A percentile compares a stretch with the other conserved stretches of the same genome.
phyloP scores from a whole-genome alignment of 30 jellyfish, hydroid and myxozoan genomes.

The Clytia hemisphaerica region DNA sequence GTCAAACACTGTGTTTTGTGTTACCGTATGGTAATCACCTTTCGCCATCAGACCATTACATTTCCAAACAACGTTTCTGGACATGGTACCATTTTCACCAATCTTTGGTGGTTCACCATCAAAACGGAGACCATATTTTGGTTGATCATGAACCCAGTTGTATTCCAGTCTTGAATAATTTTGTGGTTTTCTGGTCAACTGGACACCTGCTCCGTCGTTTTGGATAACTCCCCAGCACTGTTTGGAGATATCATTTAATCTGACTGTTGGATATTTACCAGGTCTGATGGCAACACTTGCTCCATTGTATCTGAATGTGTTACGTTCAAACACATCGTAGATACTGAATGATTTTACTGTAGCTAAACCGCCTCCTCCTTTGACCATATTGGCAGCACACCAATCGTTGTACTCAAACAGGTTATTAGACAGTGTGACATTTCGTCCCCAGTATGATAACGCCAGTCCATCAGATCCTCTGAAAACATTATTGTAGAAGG shows the following conservation, averaged over 20 bases:
- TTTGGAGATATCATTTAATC: constrained; percentile 6
- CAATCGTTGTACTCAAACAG: constrained; percentile 34
- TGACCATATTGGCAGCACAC: constrained; percentile 29
- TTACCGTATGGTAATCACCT: constrained; percentile 26
- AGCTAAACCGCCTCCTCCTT: constrained; percentile 8
- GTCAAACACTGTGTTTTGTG: constrained; percentile 25
- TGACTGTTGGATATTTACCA: not conserved
- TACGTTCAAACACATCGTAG: constrained; percentile 5
- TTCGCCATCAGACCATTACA: constrained; percentile 39
- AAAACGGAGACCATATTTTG: constrained; percentile 34
- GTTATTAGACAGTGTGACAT: constrained; percentile 8
- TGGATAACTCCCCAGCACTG: constrained; percentile 40
- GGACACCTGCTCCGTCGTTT: constrained; percentile 34
- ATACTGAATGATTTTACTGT: constrained; percentile 12
- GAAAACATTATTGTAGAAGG: constrained; percentile 13
- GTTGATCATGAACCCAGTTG: constrained; percentile 31
- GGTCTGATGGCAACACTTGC: constrained; percentile 32
- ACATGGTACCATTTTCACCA: constrained; percentile 17
- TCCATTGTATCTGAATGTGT: constrained; percentile 31
- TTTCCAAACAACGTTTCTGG: constrained; percentile 19
- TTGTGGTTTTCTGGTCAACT: not conserved
- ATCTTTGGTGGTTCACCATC: constrained; percentile 42
- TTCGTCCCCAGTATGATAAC: constrained; percentile 18
- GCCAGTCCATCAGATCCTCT: constrained; percentile 32
- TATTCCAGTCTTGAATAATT: not conserved